Percentiles rank a stretch among this genome's conserved stretches.
Evolutionary conservation across 2,113 vertebrate species (phyloP).

Genomic region (rat (Rattus norvegicus)): GRCr8 NC_086030.1:21079001-21079500

Average conservation of each 20-base stretch:
- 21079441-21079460: background rate
- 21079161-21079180: background rate
- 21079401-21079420: background rate
- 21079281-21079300: background rate
- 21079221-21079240: background rate
- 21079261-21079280: background rate
- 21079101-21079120: background rate
- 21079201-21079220: background rate
- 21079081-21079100: background rate
- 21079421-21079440: background rate
- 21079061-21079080: background rate
- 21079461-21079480: background rate
- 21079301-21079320: background rate
- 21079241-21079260: background rate
- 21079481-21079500: background rate
- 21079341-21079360: background rate
- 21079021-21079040: background rate
- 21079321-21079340: background rate
- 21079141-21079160: background rate
- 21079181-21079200: background rate
- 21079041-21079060: background rate
- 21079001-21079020: background rate
- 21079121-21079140: background rate
- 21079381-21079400: background rate
- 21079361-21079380: background rate